These are phyloP conservation scores for Clarias magur DNA, from an alignment of 2,113 vertebrate species.

Conservation along the genomic window DNA sequence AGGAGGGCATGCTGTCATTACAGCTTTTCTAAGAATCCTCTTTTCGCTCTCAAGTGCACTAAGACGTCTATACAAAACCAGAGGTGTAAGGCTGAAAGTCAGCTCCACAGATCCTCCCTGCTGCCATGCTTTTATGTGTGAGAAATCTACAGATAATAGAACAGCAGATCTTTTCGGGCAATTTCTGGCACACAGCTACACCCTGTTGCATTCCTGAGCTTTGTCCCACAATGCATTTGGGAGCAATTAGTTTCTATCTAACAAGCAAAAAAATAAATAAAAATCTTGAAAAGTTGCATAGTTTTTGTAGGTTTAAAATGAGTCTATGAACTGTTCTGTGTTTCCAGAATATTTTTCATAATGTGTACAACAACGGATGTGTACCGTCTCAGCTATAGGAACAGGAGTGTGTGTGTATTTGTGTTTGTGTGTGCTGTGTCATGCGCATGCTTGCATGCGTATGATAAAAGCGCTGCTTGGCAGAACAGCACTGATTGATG, in stretches of 20 bases:
- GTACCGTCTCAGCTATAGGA: neutral
- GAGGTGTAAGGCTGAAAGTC: neutral
- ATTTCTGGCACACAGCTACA: neutral
- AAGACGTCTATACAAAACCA: neutral
- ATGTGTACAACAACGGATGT: neutral
- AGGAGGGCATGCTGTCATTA: slow-evolving; percentile 17
- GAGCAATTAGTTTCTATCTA: slow-evolving; percentile 9
- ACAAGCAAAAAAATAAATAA: neutral
- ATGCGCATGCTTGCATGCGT: slow-evolving; percentile 16
- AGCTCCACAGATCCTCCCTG: neutral
- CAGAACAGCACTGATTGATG: slow-evolving; percentile 39
- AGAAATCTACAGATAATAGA: slow-evolving; percentile 15
- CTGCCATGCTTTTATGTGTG: neutral
- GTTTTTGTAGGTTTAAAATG: slow-evolving; percentile 4
- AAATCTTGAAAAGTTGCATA: neutral
- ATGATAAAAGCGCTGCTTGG: slow-evolving; percentile 32
- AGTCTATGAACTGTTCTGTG: neutral
- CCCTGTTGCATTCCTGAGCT: slow-evolving; percentile 6
- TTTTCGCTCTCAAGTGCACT: slow-evolving; percentile 5
- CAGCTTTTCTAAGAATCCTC: slow-evolving; percentile 18
- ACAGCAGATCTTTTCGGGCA: neutral
- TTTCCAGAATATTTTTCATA: slow-evolving; percentile 2
- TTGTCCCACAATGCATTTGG: slow-evolving; percentile 6
- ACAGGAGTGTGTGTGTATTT: slow-evolving; percentile 7
- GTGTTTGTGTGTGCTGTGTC: slow-evolving; percentile 19